These are phyloP conservation scores for Drosophila crucigera DNA, from an alignment of 2,888 invertebrate species.

Conservation along the genomic window DNA sequence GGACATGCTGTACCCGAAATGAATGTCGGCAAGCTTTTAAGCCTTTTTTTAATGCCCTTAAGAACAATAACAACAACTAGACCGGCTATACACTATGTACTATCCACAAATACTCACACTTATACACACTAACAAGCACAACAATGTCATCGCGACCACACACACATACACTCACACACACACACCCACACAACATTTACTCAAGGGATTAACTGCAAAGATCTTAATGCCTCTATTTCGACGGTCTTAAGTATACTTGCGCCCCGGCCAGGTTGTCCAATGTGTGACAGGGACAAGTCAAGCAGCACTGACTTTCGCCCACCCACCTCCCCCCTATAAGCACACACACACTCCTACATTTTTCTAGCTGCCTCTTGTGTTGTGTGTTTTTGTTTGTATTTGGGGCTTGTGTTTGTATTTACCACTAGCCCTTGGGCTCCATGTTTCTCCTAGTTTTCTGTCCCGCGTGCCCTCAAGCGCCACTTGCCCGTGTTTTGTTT, in stretches of 20 bases:
- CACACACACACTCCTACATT: slow-evolving; percentile 26
- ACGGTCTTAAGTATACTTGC: slow-evolving; percentile 82
- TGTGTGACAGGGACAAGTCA: slow-evolving; percentile 77
- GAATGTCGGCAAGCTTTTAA: slow-evolving; percentile 80
- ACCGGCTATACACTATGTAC: slow-evolving; percentile 49
- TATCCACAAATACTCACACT: slow-evolving; percentile 23
- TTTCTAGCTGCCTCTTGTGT: slow-evolving; percentile 69
- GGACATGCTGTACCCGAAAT: slow-evolving; percentile 40
- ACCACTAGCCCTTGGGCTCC: slow-evolving; percentile 69
- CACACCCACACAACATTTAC: slow-evolving; percentile 75
- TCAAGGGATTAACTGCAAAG: slow-evolving; percentile 84
- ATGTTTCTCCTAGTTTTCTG: slow-evolving; percentile 9
- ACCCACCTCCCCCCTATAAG: not conserved
- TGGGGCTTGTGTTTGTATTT: slow-evolving; percentile 71
- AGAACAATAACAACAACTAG: slow-evolving; percentile 63
- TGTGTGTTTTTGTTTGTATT: slow-evolving; percentile 68
- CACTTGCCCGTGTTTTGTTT: slow-evolving; percentile 66
- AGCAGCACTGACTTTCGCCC: slow-evolving; percentile 63
- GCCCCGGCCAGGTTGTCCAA: slow-evolving; percentile 55
- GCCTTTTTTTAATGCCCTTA: slow-evolving; percentile 78
- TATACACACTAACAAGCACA: slow-evolving; percentile 30
- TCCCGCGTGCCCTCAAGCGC: slow-evolving; percentile 47
- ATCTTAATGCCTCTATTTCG: slow-evolving; percentile 82
- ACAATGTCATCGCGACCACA: slow-evolving; percentile 64
- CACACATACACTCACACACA: slow-evolving; percentile 15